Percentiles rank a stretch among this genome's conserved stretches.
Conservation (phyloP, 2,113 vertebrate genomes). For the Albula goreensis region DNA sequence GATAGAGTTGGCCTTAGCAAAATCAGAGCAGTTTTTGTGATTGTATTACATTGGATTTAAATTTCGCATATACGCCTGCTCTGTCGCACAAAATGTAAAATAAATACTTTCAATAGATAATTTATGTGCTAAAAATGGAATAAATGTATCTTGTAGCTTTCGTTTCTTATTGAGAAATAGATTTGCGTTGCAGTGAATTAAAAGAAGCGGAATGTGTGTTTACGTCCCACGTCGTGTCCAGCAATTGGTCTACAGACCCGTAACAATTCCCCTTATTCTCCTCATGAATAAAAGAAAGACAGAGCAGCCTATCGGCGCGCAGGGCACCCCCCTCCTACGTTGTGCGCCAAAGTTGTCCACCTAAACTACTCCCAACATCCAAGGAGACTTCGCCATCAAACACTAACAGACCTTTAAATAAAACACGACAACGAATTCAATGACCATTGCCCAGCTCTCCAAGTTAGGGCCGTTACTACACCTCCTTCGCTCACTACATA, state of each 20-base stretch:
- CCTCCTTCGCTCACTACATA: slow-evolving; percentile 22
- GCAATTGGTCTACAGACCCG: slow-evolving; percentile 72
- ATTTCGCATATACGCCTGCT: not conserved
- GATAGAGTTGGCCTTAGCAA: no score
- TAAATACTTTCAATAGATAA: not conserved
- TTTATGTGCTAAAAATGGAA: not conserved
- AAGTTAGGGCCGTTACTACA: slow-evolving; percentile 23
- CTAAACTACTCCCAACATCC: slow-evolving; percentile 79
- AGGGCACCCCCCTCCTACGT: slow-evolving; percentile 70
- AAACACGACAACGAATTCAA: slow-evolving; percentile 59
- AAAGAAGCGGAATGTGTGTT: slow-evolving; percentile 55
- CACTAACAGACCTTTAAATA: slow-evolving; percentile 65
- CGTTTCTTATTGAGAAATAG: slow-evolving; percentile 34
- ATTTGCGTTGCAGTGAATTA: slow-evolving; percentile 47
- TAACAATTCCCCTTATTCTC: slow-evolving; percentile 72
- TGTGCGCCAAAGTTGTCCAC: slow-evolving; percentile 72
- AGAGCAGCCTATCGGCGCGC: slow-evolving; percentile 79
- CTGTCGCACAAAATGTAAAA: not conserved
- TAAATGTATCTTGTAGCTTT: slow-evolving; percentile 3
- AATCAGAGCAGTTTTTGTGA: no score
- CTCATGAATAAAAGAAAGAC: slow-evolving; percentile 83
- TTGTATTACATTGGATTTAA: not conserved
- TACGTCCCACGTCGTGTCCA: slow-evolving; percentile 39
- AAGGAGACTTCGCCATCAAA: slow-evolving; percentile 63
- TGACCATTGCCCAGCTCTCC: slow-evolving; percentile 37